Evolutionary conservation across 1,140 invertebrate species (phyloP), one percentile per base, ranked within the genome.

Genomic region (Formica selysi): DNA sequence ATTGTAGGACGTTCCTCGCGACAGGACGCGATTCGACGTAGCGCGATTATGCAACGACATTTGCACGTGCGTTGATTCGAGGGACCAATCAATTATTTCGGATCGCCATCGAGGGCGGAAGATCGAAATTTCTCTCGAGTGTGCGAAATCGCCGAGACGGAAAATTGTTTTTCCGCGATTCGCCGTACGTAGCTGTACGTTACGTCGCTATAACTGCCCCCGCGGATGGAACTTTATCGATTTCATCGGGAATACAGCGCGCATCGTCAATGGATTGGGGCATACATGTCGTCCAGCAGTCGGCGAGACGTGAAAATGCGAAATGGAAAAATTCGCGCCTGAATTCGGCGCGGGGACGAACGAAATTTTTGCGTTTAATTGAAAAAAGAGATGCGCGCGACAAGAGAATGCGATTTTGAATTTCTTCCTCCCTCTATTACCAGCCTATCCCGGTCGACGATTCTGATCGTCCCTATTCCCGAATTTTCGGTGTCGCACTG

Each of bases 101-200:
- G 81, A 73, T 74, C 62, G 70, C 61, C 86, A 57, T 57, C 48
- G 29, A 57, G 11, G 61, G 26, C 54, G 74, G 51, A 85, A 68
- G 76, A 90, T 79, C 87, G 84, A 80, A 90, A 90, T 86, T 87
- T 89, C 70, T 89, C 85, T 81, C 89, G 89, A 86, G 86, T 80
- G 84, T 86, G 86, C 79, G 87, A 85, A 90, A 91, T 57, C 87
- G 78, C 48, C 87, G 80, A 79, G 85, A 73, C 86, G 90, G 90
- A 90, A 91, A 91, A 91, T 91, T 91, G 90, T 91, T 91, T 90
- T 91, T 79, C 87, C 90, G 79, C 87, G 62, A 87, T 85, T 62
- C 65, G 73, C 51, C 67, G 83, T 90, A 89, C 76, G 71, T 65
- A 41, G 68, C 41, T 38, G 65, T 26, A 65, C 78, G 85, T 51